Base-by-base conservation (phyloP, 2,113 vertebrate species). In the Corythaixoides concolor region DNA sequence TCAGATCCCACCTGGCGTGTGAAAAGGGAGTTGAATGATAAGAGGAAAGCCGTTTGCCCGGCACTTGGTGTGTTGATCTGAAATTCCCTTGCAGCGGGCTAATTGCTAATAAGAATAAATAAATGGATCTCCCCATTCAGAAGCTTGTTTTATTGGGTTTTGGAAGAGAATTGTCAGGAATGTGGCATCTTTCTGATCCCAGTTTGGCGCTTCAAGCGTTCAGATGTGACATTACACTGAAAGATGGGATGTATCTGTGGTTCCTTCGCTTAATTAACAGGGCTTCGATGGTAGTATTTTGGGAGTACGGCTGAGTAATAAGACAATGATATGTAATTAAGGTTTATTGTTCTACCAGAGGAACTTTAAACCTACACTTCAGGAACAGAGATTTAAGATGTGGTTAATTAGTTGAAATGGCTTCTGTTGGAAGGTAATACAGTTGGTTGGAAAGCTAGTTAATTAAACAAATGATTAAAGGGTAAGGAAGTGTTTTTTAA, bases 301-400 rank as follows among this genome's bases (percentile, higher is more conserved):
- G 87, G 58, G 90, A 97, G 49, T 66, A 89, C 9, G 49, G 58
- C 37, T 1, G 12, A 92, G 50, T 68, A 45, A 11, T 85, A 76
- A 82, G 68, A 77, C 83, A 72, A 41, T 68, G 68, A 62, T 45
- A 12, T 45, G 27, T 96, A 92, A 95, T 92, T 92, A 95, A 95
- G 58, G 32, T 88, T 94, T 77, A 47, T 64, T 84, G 16, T 83
- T 92, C 83, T 81, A 74, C 79, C 18, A 73, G 89, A 88, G 86
- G 79, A 93, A 20, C 84, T 89, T 81, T 20, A 91, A 89, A 85
- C 53, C 52, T 81, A 27, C 0, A 0, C 66, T 93, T 91, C 58
- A 79, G 66, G 73, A 92, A 43, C 30, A 90, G 66, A 78, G 60
- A 30, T 82, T 68, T 89, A 52, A 89, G 80, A 82, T 0, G 12